phyloP scores from a whole-genome alignment of 2,113 vertebrate species.

The Nyctibius bracteatus region DNA sequence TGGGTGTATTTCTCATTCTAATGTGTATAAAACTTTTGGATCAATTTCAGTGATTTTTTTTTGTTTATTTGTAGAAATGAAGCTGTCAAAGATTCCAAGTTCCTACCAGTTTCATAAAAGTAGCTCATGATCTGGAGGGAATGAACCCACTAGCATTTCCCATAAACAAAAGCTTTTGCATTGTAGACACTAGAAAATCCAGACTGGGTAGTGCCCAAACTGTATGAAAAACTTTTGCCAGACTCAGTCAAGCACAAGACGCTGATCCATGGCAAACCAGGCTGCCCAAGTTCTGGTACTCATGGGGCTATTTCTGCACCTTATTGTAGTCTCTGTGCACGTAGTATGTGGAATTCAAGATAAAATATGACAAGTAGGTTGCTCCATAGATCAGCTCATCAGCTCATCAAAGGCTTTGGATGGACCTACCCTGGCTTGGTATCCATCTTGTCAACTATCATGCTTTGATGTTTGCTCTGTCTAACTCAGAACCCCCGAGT shows the following conservation, averaged over 20 bases:
- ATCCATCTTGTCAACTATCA: background rate
- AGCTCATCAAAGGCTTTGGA: background rate
- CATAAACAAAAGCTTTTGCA: background rate
- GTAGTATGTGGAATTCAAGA: background rate
- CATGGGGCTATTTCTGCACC: background rate
- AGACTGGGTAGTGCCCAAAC: background rate
- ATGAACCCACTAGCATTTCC: background rate
- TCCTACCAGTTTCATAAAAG: background rate
- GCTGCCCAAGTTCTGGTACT: background rate
- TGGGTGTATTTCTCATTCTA: background rate
- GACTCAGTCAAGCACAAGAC: background rate
- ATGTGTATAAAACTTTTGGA: background rate
- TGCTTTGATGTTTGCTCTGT: background rate
- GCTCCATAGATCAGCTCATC: background rate
- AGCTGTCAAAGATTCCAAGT: background rate
- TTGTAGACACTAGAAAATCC: background rate
- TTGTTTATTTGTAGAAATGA: background rate
- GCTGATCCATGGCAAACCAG: background rate
- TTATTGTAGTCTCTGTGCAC: background rate
- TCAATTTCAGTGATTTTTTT: background rate
- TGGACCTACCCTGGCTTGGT: background rate
- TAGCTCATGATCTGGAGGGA: background rate
- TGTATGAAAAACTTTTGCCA: background rate
- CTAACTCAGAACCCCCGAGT: background rate
- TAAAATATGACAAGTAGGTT: background rate